phyloP scores from a whole-genome alignment of 2,888 invertebrate genomes.

The Rutpela maculata region DNA sequence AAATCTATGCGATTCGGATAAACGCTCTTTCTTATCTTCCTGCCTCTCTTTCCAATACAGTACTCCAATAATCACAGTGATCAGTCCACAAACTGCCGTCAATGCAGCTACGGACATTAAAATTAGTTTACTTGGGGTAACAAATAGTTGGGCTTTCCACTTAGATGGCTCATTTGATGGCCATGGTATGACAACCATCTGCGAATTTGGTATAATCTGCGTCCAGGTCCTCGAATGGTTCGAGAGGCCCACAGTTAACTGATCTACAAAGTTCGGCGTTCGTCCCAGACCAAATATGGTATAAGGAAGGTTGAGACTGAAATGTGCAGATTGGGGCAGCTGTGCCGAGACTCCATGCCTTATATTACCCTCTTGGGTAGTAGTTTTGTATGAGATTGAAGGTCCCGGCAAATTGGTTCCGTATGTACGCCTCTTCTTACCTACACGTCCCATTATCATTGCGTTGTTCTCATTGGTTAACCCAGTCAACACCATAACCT shows the following conservation, averaged over 20 bases:
- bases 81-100: slow-evolving; percentile 89
- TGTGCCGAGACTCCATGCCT: slow-evolving; percentile 91
- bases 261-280: slow-evolving; percentile 98
- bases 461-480: slow-evolving; percentile 83
- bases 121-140: slow-evolving; percentile 95
- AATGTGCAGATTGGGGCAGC: slow-evolving; percentile 93
- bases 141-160: slow-evolving; percentile 95
- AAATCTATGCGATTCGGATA: slow-evolving; percentile 88
- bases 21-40: slow-evolving; percentile 86
- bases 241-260: slow-evolving; percentile 87
- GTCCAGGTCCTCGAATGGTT: slow-evolving; percentile 86
- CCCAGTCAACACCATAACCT: slow-evolving; percentile 94
- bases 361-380: slow-evolving; percentile 89
- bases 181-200: slow-evolving; percentile 95
- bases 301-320: slow-evolving; percentile 95
- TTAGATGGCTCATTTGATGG: slow-evolving; percentile 84
- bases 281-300: slow-evolving; percentile 97
- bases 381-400: slow-evolving; percentile 75
- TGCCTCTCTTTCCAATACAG: slow-evolving; percentile 93
- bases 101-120: slow-evolving; percentile 93
- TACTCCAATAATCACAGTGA: slow-evolving; percentile 88
- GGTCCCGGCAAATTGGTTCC: slow-evolving; percentile 96
- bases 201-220: slow-evolving; percentile 97
- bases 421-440: slow-evolving; percentile 86
- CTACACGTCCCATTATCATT: slow-evolving; percentile 83